Conservation (phyloP, 2,113 vertebrate genomes). For the Piaya cayana region DNA sequence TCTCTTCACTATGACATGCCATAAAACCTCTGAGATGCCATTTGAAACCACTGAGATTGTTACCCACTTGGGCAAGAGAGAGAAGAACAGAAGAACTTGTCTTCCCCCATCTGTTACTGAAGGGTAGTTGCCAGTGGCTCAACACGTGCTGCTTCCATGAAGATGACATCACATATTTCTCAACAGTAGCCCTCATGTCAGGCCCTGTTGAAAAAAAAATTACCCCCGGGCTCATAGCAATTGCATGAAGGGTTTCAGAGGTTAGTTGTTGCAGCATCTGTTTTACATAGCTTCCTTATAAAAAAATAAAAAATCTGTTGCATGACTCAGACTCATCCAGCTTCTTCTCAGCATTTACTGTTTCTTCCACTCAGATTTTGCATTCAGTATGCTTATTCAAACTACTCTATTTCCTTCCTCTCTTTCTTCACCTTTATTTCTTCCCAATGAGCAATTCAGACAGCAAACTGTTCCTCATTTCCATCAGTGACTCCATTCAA, state of each 20-base stretch:
- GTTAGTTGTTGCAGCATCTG: neutral
- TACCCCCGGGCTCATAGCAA: fast-evolving
- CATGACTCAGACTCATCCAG: conserved; percentile 51
- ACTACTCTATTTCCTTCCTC: conserved; percentile 50
- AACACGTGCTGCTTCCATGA: neutral
- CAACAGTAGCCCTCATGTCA: neutral
- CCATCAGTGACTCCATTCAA: conserved; percentile 64
- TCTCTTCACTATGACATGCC: neutral
- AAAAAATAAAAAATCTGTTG: neutral
- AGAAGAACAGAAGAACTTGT: neutral
- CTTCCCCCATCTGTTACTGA: neutral
- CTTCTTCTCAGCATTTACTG: conserved; percentile 34
- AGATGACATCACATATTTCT: neutral
- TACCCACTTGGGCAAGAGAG: neutral
- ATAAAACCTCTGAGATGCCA: neutral
- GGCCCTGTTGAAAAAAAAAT: neutral
- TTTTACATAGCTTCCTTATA: neutral
- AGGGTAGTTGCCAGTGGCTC: neutral
- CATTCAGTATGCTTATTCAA: conserved; percentile 41
- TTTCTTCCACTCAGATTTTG: conserved; percentile 35
- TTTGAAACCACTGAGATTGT: neutral
- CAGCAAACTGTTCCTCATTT: conserved; percentile 45
- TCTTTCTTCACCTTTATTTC: conserved; percentile 62
- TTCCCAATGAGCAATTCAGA: conserved; percentile 68
- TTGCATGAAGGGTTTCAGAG: neutral